These are phyloP conservation scores for Villa cingulata DNA, from an alignment of 2,888 invertebrate genomes.

Conservation along the genomic window DNA sequence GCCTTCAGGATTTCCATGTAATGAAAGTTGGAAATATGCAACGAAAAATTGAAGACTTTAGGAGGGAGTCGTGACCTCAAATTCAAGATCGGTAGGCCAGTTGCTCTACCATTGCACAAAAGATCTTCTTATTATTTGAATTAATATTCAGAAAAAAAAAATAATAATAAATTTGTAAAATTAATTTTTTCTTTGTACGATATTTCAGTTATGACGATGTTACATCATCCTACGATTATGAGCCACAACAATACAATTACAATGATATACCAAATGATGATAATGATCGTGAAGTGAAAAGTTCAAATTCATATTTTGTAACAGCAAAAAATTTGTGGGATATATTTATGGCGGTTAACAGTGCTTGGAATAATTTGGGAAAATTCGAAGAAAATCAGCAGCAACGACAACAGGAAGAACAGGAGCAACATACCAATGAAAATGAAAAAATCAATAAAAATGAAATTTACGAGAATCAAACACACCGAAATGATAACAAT, in stretches of 20 bases:
- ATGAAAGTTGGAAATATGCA: too few species aligned
- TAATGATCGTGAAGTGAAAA: not conserved
- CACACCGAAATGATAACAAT: not conserved
- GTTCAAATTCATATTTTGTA: conserved; percentile 20
- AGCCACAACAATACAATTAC: not conserved
- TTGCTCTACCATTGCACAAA: too few species aligned
- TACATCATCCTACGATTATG: too few species aligned
- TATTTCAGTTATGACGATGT: not conserved
- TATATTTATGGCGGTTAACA: conserved; percentile 25
- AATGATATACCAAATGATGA: not conserved
- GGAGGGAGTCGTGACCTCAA: too few species aligned
- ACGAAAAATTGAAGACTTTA: too few species aligned
- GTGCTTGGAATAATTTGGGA: conserved; percentile 25
- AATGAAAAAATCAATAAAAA: not conserved
- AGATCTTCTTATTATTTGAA: too few species aligned
- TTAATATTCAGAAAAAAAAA: too few species aligned
- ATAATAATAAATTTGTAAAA: too few species aligned
- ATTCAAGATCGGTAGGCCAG: too few species aligned
- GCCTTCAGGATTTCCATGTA: too few species aligned
- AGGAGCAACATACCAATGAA: conserved; percentile 7
- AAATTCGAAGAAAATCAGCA: not conserved
- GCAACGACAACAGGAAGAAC: conserved; percentile 18
- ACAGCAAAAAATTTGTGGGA: conserved; percentile 28
- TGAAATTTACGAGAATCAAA: not conserved
- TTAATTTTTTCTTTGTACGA: too few species aligned